Conservation (phyloP, 2,113 vertebrate genomes). For the Leiothrix lutea region DNA sequence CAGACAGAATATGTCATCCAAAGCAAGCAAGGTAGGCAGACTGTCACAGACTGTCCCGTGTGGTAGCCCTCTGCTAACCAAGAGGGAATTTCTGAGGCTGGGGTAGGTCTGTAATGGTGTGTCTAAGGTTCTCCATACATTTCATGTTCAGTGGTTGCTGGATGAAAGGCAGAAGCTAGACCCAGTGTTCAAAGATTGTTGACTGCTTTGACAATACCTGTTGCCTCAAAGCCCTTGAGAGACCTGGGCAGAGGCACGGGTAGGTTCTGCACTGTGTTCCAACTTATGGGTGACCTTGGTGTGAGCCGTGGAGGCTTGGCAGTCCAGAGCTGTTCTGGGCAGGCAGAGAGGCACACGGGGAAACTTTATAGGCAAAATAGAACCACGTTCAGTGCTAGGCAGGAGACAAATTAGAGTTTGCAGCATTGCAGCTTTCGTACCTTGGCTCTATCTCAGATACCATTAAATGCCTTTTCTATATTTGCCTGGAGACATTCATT, state of each 20-base stretch:
- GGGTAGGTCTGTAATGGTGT: neutral
- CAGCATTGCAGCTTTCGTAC: neutral
- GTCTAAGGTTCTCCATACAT: neutral
- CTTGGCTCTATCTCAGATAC: neutral
- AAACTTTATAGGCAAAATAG: neutral
- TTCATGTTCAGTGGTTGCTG: neutral
- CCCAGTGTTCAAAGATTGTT: neutral
- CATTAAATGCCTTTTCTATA: neutral
- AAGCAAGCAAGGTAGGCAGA: neutral
- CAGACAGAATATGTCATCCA: neutral
- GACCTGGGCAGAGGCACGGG: neutral
- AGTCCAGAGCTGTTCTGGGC: neutral
- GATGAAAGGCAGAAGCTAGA: neutral
- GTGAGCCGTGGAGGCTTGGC: neutral
- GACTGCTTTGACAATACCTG: neutral
- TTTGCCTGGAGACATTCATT: neutral
- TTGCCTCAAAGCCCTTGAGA: neutral
- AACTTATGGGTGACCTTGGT: neutral
- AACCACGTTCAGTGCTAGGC: neutral
- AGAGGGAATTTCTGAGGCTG: neutral
- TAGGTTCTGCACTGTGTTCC: neutral
- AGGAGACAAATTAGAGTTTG: neutral
- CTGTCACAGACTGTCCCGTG: neutral
- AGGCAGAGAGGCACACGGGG: neutral
- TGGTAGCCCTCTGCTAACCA: neutral